These are phyloP conservation scores for Lasioglossum oenotherae DNA, from an alignment of 2,888 invertebrate species.

Conservation along the genomic window DNA sequence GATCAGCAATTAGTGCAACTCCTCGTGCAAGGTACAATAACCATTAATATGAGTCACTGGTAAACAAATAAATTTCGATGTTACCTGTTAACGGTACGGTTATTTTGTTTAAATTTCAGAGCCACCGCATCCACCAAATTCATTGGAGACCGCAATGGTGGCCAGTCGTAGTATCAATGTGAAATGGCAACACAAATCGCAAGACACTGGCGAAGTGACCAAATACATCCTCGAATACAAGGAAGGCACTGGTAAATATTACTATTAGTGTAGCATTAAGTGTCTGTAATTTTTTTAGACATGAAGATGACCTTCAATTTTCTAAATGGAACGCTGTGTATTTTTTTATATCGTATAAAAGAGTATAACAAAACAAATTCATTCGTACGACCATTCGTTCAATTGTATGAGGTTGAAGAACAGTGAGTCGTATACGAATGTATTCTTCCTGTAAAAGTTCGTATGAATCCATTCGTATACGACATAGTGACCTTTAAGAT, in stretches of 20 bases:
- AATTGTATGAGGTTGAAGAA: no score
- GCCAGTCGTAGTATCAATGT: constrained; percentile 90
- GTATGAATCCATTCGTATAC: no score
- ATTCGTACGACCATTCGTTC: no score
- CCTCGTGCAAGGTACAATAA: constrained; percentile 87
- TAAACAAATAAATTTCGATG: background rate
- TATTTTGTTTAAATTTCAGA: constrained; percentile 83
- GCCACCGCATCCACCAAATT: constrained; percentile 89
- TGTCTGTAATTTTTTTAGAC: no score
- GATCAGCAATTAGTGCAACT: constrained; percentile 90
- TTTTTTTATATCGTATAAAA: no score
- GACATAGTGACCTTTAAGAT: no score
- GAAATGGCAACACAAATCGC: constrained; percentile 90
- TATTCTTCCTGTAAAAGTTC: no score
- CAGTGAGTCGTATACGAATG: no score
- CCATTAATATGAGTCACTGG: background rate
- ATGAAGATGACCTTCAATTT: no score
- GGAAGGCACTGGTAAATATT: constrained; percentile 86
- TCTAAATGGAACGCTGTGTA: no score
- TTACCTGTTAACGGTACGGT: background rate
- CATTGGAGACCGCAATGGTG: constrained; percentile 89
- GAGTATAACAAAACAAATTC: no score
- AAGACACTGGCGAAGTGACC: constrained; percentile 89
- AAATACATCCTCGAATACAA: constrained; percentile 90
- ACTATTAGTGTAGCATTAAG: no score